These are phyloP conservation scores for Tipula helvola DNA, from an alignment of 2,888 invertebrate species.

Conservation along the genomic window DNA sequence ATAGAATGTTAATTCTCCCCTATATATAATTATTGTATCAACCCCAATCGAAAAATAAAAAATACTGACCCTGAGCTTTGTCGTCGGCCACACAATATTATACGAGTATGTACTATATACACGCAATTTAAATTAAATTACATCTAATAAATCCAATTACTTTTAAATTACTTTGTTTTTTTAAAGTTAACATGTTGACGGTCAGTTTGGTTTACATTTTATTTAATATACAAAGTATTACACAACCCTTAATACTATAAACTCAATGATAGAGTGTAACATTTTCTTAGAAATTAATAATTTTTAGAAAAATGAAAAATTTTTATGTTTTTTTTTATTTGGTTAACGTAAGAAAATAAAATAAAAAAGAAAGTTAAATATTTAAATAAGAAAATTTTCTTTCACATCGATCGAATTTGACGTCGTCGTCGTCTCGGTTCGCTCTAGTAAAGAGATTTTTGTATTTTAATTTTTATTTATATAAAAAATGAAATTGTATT, in stretches of 20 bases:
- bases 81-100: not conserved
- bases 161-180: not conserved
- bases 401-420: not conserved
- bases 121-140: not conserved
- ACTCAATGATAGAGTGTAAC: not conserved
- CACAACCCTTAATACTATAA: not conserved
- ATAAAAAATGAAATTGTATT: not conserved
- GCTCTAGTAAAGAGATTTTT: not conserved
- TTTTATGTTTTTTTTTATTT: not conserved
- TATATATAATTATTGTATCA: not conserved
- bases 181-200: not conserved
- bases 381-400: not conserved
- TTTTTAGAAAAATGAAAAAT: not conserved
- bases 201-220: not conserved
- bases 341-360: not conserved
- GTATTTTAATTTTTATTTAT: not conserved
- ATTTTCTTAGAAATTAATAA: not conserved
- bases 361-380: not conserved
- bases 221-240: too few species aligned
- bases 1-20: not conserved
- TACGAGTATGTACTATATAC: not conserved
- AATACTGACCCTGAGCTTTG: not conserved
- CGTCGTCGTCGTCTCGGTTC: not conserved
- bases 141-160: not conserved
- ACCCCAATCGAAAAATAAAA: not conserved